Evolutionary conservation across 2,888 invertebrate genomes (phyloP).

Genomic region (Thumatha senex): DNA sequence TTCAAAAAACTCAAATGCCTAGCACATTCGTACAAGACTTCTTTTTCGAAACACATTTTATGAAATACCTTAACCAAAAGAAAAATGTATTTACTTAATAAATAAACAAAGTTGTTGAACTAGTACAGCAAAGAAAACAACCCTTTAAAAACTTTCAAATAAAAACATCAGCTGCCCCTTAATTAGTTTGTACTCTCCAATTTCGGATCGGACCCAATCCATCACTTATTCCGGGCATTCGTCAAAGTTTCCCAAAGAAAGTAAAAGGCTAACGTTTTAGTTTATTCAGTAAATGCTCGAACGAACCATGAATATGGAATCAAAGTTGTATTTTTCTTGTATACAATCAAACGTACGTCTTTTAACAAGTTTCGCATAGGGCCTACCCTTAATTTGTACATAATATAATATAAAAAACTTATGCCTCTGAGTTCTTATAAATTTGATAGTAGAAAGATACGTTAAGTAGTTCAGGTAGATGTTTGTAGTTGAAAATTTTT

Average conservation of each 20-base stretch:
- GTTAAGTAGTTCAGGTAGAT: too few species aligned
- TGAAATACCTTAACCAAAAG: neutral
- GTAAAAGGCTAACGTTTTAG: slow-evolving; percentile 19
- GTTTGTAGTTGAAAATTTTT: too few species aligned
- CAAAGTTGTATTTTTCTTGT: slow-evolving; percentile 4
- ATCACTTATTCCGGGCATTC: slow-evolving; percentile 31
- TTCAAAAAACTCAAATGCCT: too few species aligned
- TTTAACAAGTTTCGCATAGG: neutral
- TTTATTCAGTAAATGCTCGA: slow-evolving; percentile 29
- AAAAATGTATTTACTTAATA: neutral
- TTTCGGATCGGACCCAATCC: slow-evolving; percentile 4
- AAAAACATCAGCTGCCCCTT: slow-evolving; percentile 9
- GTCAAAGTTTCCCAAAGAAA: slow-evolving; percentile 25
- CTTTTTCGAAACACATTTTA: too few species aligned
- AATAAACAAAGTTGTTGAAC: neutral
- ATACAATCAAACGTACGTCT: slow-evolving; percentile 4
- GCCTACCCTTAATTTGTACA: neutral
- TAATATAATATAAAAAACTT: too few species aligned
- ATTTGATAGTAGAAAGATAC: too few species aligned
- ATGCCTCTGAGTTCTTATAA: too few species aligned
- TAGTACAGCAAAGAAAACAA: neutral
- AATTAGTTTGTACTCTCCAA: slow-evolving; percentile 10
- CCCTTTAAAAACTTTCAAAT: slow-evolving; percentile 11
- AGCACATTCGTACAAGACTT: too few species aligned
- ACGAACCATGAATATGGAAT: slow-evolving; percentile 24